Base-by-base conservation (phyloP, 92 coral and sea anemone genomes). In the Palythoa heliodiscus region DNA sequence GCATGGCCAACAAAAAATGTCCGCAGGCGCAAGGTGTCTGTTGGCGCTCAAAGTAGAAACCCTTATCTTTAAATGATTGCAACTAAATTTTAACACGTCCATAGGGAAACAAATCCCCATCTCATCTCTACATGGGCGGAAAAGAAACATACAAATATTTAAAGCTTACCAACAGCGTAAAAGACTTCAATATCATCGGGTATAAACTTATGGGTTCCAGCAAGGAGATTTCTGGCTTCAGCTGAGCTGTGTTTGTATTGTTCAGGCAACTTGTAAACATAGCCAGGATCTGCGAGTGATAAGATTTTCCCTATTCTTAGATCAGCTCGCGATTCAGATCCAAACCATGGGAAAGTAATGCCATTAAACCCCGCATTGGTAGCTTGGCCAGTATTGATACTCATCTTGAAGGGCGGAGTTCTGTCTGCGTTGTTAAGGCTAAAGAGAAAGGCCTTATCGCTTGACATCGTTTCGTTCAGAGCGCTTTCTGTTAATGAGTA, bases 181-280 rank as follows among this genome's bases (percentile, higher is more conserved):
- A 80, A 80, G 12, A 80, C 84, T 52, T 80, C 84, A 22, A 64
- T 13, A 29, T 80, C 84, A 57, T 80, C 84, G 2, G 84, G 84
- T 66, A 80, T 80, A 43, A 80, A 80, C 43, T 15, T 14, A 20
- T 40, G 43, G 22, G 74, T 80, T 43, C 84, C 84, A 3, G 84
- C 64, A 2, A 80, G 63, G 3, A 80, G 84, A 53, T 80, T 80
- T 47, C 64, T 66, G 1, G 84, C 75, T 29, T 29, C 47, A 7
- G 23, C 24, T 2, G 84, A 66, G 37, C 74, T 40, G n/a, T 22
- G 6, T 20, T 5, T 43, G 66, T 60, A 80, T 5, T 58, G 38
- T 12, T 5, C 20, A 15, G 75, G 84, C 3, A 80, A 52, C 47
- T 50, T 12, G 17, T 80, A 80, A 40, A 66, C 74, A 52, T 80